A percentile compares a stretch with the other conserved stretches of the same genome.
Evolutionary conservation across 2,113 vertebrate species (phyloP).

Genomic region (Meles meles): DNA sequence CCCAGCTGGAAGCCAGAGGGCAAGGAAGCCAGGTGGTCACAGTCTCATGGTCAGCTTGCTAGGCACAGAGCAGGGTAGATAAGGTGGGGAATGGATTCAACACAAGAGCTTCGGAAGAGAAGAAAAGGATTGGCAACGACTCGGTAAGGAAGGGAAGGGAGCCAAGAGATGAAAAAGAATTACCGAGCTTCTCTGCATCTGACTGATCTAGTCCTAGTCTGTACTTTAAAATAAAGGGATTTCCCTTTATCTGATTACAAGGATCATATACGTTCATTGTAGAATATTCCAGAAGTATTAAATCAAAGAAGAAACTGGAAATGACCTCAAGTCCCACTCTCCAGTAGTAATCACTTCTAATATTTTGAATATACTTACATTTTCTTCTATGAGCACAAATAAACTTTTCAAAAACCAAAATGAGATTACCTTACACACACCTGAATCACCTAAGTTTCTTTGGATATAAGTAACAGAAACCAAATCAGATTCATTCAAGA

Average conservation of each 20-base stretch:
- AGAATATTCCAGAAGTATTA: not conserved
- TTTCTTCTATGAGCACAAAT: not conserved
- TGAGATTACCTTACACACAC: not conserved
- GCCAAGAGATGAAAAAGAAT: not conserved
- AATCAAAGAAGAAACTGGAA: not conserved
- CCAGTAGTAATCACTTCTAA: not conserved
- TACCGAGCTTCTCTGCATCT: not conserved
- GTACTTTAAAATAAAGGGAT: not conserved
- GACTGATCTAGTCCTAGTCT: not conserved
- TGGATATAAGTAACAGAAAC: not conserved
- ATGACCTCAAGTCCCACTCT: not conserved
- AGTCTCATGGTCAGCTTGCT: not conserved
- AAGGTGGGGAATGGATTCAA: not conserved
- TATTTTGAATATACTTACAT: not conserved
- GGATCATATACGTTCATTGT: not conserved
- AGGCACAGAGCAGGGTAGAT: not conserved
- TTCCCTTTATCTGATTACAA: not conserved
- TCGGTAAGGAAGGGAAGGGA: not conserved
- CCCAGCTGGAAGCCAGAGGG: not conserved
- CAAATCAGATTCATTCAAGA: not conserved
- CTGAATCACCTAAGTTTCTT: not conserved
- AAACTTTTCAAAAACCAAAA: not conserved
- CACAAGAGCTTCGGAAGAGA: not conserved
- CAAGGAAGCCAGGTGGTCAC: not conserved
- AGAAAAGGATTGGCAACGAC: not conserved